phyloP scores from a whole-genome alignment of 2,888 invertebrate species.

The Leptinotarsa peninsularis region DNA sequence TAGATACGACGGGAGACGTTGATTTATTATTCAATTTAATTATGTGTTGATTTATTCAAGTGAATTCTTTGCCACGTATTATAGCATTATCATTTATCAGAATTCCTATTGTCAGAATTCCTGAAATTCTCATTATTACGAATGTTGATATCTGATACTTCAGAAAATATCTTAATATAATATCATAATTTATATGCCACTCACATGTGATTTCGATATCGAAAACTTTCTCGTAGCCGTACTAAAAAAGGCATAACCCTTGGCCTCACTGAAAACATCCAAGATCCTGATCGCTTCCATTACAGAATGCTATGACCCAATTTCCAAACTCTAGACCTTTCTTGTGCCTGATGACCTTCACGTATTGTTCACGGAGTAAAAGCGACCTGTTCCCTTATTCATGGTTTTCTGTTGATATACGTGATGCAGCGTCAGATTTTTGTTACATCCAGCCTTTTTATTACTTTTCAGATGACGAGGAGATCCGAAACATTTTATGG shows the following conservation, averaged over 20 bases:
- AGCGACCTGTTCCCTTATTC: neutral
- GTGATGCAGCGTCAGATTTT: constrained; percentile 8
- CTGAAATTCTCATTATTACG: no score
- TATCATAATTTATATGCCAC: neutral
- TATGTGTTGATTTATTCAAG: no score
- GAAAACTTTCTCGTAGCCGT: neutral
- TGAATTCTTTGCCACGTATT: no score
- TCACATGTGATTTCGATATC: neutral
- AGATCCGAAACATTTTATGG: neutral
- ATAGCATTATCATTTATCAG: no score
- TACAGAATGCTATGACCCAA: neutral
- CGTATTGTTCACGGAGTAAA: constrained; percentile 1
- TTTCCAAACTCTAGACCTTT: constrained; percentile 1
- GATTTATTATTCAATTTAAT: no score
- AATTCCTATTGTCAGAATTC: no score
- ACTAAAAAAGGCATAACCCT: constrained; percentile 8
- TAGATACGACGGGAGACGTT: no score
- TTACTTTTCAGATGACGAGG: neutral
- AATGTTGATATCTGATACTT: no score
- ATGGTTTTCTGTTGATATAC: constrained; percentile 12
- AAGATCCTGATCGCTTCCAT: neutral
- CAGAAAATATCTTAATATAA: neutral
- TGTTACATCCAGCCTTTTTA: constrained; percentile 1
- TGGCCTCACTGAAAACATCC: constrained; percentile 3
- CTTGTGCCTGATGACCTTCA: constrained; percentile 5